Evolutionary conservation across 2,888 invertebrate genomes (phyloP).

Genomic region (Ceramica pisi): DNA sequence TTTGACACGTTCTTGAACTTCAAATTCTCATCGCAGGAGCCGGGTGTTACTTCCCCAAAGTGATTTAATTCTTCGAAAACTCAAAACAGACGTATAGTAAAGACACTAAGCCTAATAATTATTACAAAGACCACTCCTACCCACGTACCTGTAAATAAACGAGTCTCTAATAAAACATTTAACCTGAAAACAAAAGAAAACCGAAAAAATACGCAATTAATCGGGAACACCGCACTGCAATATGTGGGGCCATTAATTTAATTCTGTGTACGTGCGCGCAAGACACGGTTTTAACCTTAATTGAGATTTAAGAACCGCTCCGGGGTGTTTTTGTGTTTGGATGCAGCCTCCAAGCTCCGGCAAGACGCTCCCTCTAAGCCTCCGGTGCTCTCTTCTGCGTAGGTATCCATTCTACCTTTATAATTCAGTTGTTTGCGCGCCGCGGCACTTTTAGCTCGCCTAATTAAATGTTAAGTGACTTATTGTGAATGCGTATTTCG

Average conservation of each 20-base stretch:
- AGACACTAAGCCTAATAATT: constrained; percentile 65
- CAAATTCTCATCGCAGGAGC: background rate
- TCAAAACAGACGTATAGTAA: constrained; percentile 30
- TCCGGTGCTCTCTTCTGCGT: constrained; percentile 55
- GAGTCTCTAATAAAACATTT: constrained; percentile 88
- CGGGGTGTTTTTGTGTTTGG: constrained; percentile 81
- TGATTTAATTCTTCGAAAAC: background rate
- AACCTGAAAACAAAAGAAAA: constrained; percentile 79
- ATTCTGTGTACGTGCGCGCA: constrained; percentile 88
- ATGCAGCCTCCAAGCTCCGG: constrained; percentile 75
- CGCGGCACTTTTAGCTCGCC: constrained; percentile 65
- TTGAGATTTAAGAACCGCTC: constrained; percentile 90
- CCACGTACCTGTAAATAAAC: constrained; percentile 79
- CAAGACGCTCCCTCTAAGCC: constrained; percentile 70
- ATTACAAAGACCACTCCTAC: constrained; percentile 72
- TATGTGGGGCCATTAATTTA: constrained; percentile 91
- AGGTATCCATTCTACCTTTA: constrained; percentile 63
- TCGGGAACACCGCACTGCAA: constrained; percentile 84
- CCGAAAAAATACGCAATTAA: constrained; percentile 88
- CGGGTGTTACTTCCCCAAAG: background rate
- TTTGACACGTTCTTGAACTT: background rate
- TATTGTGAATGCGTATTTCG: constrained; percentile 61
- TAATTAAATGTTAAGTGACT: constrained; percentile 71
- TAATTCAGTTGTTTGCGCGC: constrained; percentile 69
- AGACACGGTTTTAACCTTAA: constrained; percentile 90